Conservation (phyloP, 2,888 invertebrate species). For the Tenthredo amoena region DNA sequence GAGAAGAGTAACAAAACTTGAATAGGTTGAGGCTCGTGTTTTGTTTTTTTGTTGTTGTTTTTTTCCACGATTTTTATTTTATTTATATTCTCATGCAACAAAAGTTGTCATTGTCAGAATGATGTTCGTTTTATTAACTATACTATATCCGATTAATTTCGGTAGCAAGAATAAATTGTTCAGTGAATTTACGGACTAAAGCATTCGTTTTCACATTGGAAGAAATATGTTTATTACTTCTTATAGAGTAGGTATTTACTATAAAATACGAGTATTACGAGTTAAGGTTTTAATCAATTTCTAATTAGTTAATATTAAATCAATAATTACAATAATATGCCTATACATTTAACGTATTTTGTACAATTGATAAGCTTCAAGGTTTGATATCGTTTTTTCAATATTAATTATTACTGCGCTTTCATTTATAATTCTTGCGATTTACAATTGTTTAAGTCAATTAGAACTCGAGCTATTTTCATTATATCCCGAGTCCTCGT, state of each 20-base stretch:
- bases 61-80: not conserved
- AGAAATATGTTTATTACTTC: conserved; percentile 54
- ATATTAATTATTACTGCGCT: conserved; percentile 58
- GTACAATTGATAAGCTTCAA: conserved; percentile 73
- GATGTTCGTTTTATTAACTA: too few relatives aligned
- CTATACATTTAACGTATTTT: conserved; percentile 73
- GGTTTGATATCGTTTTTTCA: conserved; percentile 66
- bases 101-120: conserved; percentile 7
- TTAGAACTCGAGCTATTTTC: conserved; percentile 29
- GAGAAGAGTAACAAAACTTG: not conserved
- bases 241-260: conserved; percentile 57
- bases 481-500: not conserved
- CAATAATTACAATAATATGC: conserved; percentile 66
- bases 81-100: not conserved
- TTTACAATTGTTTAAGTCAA: conserved; percentile 58
- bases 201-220: conserved; percentile 60
- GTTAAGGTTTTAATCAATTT: conserved; percentile 63
- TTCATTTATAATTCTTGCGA: conserved; percentile 58
- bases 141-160: not conserved
- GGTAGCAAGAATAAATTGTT: not conserved
- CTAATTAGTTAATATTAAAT: conserved; percentile 65
- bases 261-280: conserved; percentile 71
- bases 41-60: not conserved
- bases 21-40: not conserved
- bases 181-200: not conserved